phyloP scores from a whole-genome alignment of 1,140 invertebrate genomes.

The Lepidurus apus region DNA sequence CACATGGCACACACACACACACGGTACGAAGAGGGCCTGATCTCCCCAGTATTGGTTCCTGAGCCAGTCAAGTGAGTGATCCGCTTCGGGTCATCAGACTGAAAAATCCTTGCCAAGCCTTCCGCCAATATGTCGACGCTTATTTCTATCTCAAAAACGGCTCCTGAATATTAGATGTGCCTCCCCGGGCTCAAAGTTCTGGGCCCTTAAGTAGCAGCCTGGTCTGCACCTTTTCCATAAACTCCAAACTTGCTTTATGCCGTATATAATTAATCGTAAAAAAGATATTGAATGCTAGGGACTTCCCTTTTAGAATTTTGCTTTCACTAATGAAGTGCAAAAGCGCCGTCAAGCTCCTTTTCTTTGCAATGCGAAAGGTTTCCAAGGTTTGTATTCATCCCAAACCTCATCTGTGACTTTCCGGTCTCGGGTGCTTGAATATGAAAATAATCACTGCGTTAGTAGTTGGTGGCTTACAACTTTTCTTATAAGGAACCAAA shows the following conservation, averaged over 20 bases:
- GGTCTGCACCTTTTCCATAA: neutral
- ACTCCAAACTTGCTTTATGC: neutral
- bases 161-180: neutral
- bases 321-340: neutral
- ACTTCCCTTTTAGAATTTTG: neutral
- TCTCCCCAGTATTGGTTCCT: neutral
- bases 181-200: neutral
- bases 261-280: constrained; percentile 1
- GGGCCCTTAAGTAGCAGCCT: neutral
- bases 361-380: neutral
- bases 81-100: neutral
- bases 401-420: neutral
- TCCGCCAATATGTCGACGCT: neutral
- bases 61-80: constrained; percentile 17
- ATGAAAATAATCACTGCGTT: constrained; percentile 10
- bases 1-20: neutral
- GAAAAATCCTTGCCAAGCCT: neutral
- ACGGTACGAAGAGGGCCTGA: neutral
- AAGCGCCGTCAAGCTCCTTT: neutral
- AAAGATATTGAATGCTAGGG: neutral
- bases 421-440: neutral
- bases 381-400: neutral
- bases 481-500: neutral
- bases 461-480: constrained; percentile 9
- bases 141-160: neutral